Base-by-base conservation (phyloP, 2,888 invertebrate genomes). In the Synergus laeviventris region DNA sequence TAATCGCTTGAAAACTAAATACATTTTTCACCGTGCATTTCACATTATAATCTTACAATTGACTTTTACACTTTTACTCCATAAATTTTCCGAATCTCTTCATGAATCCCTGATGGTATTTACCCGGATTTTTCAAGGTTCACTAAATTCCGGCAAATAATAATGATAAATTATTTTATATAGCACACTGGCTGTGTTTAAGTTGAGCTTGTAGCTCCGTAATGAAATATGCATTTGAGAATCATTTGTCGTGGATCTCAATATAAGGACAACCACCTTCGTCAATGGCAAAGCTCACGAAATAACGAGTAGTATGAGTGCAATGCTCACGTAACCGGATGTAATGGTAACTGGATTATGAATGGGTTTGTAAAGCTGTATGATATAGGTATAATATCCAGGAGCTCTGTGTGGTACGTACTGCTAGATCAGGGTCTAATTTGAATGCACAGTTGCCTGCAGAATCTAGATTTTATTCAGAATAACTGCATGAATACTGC, bases 291-390 rank as follows among this genome's bases (percentile, higher is more conserved):
- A 66, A 66, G 66, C 31, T 42, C 56, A 45, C 24, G 45, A 56
- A 56, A 56, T 56, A 56, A 12, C 12, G 56, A 56, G 45, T 45
- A 66, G 45, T 31, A 31, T 66, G 42, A 66, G 24, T 66, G 45
- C 24, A 66, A 45, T 45, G 45, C 31, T 66, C 45, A 66, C 66
- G 66, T 66, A 66, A 66, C 66, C 66, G 66, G 66, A 66, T 66
- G 66, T 24, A 66, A 66, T 66, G 66, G 42, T 66, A 66, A 66
- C 42, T 66, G 66, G 66, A 66, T 66, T 66, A 66, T 66, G 66
- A 66, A 66, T 66, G 45, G 45, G 45, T 49, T 66, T 66, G 45
- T 45, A 66, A 66, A 45, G 16, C 66, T 24, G 45, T 45, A 45
- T 66, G 66, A 66, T 42, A 42, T 66, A 66, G 66, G n/a, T n/a